Evolutionary conservation across 2,113 vertebrate genomes (phyloP).

Genomic region (Acanthisitta chloris): DNA sequence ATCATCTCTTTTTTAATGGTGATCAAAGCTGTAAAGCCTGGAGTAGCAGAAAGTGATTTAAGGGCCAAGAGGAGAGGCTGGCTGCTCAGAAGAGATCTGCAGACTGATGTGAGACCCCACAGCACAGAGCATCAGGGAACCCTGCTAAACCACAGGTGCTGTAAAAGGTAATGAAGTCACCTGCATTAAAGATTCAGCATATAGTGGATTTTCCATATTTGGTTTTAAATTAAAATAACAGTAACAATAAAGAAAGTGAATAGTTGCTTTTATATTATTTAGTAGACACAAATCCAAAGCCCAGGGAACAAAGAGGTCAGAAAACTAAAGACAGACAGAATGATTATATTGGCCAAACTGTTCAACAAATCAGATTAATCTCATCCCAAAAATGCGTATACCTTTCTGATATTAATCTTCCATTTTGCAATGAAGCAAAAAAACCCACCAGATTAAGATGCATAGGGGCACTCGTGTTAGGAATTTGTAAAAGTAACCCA

Average conservation of each 20-base stretch:
- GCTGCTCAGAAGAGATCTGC: not conserved
- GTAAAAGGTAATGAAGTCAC: not conserved
- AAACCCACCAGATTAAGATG: not conserved
- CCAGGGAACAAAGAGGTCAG: not conserved
- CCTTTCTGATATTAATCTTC: not conserved
- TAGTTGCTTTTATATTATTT: not conserved
- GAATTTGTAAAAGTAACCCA: not conserved
- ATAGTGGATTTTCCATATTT: not conserved
- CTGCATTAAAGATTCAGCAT: not conserved
- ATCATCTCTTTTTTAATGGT: not conserved
- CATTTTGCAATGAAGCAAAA: not conserved
- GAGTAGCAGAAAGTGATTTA: not conserved
- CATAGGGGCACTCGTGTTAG: not conserved
- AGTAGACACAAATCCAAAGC: not conserved
- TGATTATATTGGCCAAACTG: not conserved
- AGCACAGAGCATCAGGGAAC: not conserved
- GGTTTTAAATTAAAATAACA: not conserved
- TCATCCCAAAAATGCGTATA: not conserved
- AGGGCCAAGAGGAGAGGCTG: not conserved
- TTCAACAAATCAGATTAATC: not conserved
- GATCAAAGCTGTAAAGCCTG: accelerated
- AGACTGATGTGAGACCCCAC: accelerated
- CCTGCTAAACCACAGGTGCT: not conserved
- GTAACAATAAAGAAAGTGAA: not conserved
- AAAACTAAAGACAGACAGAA: not conserved